These are phyloP conservation scores for Sebastes matsubarae DNA, from an alignment of 2,797 vertebrate genomes.

Conservation along the genomic window DNA sequence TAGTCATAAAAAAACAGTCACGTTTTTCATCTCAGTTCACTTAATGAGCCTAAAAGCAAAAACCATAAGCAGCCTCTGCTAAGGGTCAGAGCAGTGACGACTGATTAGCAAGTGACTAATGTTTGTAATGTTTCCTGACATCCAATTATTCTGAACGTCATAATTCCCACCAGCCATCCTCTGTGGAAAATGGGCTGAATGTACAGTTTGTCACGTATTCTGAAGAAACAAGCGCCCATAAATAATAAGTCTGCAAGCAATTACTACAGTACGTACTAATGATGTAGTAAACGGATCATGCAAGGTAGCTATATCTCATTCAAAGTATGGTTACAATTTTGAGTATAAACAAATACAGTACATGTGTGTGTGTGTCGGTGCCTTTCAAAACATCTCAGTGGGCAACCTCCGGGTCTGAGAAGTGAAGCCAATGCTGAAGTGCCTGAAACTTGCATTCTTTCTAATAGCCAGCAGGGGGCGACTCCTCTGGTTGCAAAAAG, in stretches of 20 bases:
- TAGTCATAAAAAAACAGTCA: slow-evolving; percentile 11
- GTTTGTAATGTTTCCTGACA: slow-evolving; percentile 4
- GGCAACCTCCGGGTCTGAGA: neutral
- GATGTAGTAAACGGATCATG: neutral
- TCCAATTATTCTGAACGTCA: slow-evolving; percentile 13
- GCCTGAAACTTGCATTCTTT: too few relatives aligned
- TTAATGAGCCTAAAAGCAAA: slow-evolving; percentile 43
- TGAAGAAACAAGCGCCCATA: neutral
- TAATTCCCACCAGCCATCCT: slow-evolving; percentile 12
- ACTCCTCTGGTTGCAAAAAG: too few relatives aligned
- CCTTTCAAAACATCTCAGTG: neutral
- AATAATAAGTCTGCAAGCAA: neutral
- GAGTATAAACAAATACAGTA: neutral
- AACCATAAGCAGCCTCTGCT: slow-evolving; percentile 7
- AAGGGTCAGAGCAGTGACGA: slow-evolving; percentile 1
- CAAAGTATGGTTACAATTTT: neutral
- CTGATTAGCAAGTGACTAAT: slow-evolving; percentile 32
- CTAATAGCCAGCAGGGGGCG: too few relatives aligned
- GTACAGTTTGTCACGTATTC: neutral
- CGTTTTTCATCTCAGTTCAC: slow-evolving; percentile 27
- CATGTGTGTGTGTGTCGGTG: neutral
- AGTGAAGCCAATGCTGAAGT: too few relatives aligned
- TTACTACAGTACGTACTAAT: neutral
- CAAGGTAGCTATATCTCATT: neutral
- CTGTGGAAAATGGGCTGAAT: neutral